Conservation (phyloP, 2,888 invertebrate species). For the Leucoma salicis region DNA sequence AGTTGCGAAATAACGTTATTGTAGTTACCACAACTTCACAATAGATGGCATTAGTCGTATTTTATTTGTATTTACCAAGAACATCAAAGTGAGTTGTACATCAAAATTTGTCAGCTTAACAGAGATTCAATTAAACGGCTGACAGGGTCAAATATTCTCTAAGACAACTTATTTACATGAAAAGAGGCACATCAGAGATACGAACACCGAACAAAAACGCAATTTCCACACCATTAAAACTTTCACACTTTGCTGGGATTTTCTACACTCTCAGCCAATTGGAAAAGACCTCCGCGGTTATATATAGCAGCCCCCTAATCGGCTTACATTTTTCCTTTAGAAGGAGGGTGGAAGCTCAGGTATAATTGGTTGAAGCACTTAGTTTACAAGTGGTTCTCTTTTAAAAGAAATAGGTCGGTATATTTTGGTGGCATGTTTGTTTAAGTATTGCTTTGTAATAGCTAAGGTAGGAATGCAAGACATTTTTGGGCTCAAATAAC, state of each 20-base stretch:
- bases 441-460: slow-evolving; percentile 41
- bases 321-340: not conserved
- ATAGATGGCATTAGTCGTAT: too few species aligned
- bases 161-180: slow-evolving; percentile 50
- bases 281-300: slow-evolving; percentile 25
- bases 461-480: slow-evolving; percentile 9
- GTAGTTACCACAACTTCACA: too few species aligned
- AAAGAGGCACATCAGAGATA: slow-evolving; percentile 55
- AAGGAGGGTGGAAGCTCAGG: slow-evolving; percentile 26
- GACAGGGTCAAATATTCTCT: slow-evolving; percentile 20
- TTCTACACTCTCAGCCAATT: slow-evolving; percentile 29
- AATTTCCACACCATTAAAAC: slow-evolving; percentile 71
- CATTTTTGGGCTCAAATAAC: slow-evolving; percentile 9
- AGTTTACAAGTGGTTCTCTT: slow-evolving; percentile 48
- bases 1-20: too few species aligned
- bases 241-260: slow-evolving; percentile 59
- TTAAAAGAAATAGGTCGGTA: slow-evolving; percentile 54
- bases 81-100: too few species aligned
- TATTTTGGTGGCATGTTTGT: slow-evolving; percentile 47
- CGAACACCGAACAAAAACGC: slow-evolving; percentile 62
- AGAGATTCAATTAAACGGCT: not conserved
- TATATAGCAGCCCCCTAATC: slow-evolving; percentile 6
- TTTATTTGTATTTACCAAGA: too few species aligned
- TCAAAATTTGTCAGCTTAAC: not conserved
- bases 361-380: slow-evolving; percentile 38